Percentiles rank a stretch among this genome's conserved stretches.
phyloP scores from a whole-genome alignment of 1,140 invertebrate species.

The Thalassaphorura encarpata region DNA sequence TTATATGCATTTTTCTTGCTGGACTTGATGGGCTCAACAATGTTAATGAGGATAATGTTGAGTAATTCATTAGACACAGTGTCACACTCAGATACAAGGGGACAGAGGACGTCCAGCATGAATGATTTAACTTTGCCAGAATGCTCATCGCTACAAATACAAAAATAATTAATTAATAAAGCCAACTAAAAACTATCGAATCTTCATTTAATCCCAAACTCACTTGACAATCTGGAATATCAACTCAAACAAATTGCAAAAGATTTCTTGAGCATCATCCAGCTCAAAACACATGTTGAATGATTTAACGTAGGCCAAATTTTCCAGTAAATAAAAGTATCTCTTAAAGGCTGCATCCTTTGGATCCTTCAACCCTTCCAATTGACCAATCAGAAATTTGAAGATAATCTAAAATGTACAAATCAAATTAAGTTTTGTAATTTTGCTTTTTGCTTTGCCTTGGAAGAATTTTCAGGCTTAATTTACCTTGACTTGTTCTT shows the following conservation, averaged over 20 bases:
- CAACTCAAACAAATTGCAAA: constrained; percentile 84
- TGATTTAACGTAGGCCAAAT: constrained; percentile 94
- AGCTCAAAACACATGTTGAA: constrained; percentile 99
- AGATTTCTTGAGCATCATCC: constrained; percentile 94
- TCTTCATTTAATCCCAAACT: no score
- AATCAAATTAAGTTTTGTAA: no score
- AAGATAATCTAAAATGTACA: constrained; percentile 83
- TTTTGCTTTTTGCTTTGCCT: no score
- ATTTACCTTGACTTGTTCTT: constrained; percentile 70
- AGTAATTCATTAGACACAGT: constrained; percentile 85
- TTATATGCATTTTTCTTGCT: constrained; percentile 81
- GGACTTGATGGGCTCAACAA: constrained; percentile 90
- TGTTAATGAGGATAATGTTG: constrained; percentile 86
- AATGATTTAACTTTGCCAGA: constrained; percentile 91
- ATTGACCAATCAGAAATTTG: constrained; percentile 88
- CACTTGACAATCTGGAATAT: constrained; percentile 96
- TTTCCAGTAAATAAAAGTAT: constrained; percentile 92
- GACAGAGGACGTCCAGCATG: constrained; percentile 88
- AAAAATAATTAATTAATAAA: neutral
- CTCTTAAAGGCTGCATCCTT: constrained; percentile 96
- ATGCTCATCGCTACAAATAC: constrained; percentile 72
- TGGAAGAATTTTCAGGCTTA: no score
- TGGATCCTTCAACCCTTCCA: constrained; percentile 85
- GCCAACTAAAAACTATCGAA: neutral
- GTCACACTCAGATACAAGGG: constrained; percentile 89